Evolutionary conservation across 2,797 vertebrate species (phyloP), one percentile per base, ranked within the genome.

Genomic region (Lemur catta): DNA sequence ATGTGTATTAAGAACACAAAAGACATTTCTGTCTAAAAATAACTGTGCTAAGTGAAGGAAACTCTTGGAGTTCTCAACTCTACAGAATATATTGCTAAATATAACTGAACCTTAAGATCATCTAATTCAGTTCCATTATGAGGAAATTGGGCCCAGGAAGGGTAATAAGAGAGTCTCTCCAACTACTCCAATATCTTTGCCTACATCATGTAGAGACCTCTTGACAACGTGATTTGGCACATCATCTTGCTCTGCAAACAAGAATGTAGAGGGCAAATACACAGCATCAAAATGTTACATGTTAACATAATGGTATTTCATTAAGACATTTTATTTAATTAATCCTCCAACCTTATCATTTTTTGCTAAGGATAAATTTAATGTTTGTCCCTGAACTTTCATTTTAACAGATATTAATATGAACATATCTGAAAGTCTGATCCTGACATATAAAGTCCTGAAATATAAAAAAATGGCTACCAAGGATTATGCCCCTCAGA

Each of bases 1-100:
- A 57, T n/a, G 35, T 48, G 41, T 46, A 63, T 69, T 57, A 26
- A 74, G 10, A 90, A 61, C 30, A 75, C 50, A 93, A 87, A 89
- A 84, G 88, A 9, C 28, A 24, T 43, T 92, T 79, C 48, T 72
- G 28, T 50, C 84, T 92, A 96, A 87, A 94, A 92, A 75, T 79
- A 96, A 59, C n/a, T 78, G 3, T 69, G 41, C 22, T 93, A 74
- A 85, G 82, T 26, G 55, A 65, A 81, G 59, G 22, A 81, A 88
- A 46, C 8, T 20, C n/a, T 89, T 59, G 30, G 74, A 22, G 18
- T 82, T 92, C 48, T 91, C 15, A 59, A 41, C 6, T 78, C 20
- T 35, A 50, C 8, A 55, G 69, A 91, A 84, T 33, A 30, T n/a
- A 72, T 59, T 35, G 35, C 52, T 90, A 59, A 38, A 85, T 91